Evolutionary conservation across 2,888 invertebrate species (phyloP), one percentile per base, ranked within the genome.

Genomic region (Poecilobothrus nobilitatus): DNA sequence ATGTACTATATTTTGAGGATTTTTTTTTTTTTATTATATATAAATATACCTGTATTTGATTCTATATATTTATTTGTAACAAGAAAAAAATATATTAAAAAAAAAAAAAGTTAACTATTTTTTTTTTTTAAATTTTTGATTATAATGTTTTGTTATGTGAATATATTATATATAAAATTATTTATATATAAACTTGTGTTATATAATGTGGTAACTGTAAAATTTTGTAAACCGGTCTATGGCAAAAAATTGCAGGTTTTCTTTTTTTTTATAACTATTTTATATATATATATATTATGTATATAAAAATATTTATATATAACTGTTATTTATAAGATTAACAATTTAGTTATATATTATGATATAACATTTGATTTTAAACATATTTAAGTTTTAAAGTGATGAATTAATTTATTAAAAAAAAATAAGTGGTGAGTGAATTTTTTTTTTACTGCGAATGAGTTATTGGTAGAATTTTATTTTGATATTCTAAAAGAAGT

Each of bases 171-270:
- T 63, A 63, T 10, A 12, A 18, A 2, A 8, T 22, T 63, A 4
- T 20, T 63, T 15, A 10, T 22, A 37, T 37, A 33, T 64, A 64
- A 15, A 64, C 5, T 4, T 3, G 3, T 33, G 12, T 22, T 37
- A 15, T 22, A 15, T 64, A 63, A 27, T 66, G 74, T 78, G 79
- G 78, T 78, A 78, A 79, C 79, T 81, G 80, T 75, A 76, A 71
- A 77, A 80, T 81, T 80, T 80, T 74, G 81, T 81, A 78, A 80
- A 81, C 80, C 80, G 81, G 80, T 79, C 80, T 80, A 80, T 80
- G 81, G 80, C 80, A 79, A 77, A 80, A 80, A 80, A 80, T 80
- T 80, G 80, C 80, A 80, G 81, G 80, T 76, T 76, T 75, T 76
- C 74, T 73, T 21, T 22, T 20, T 4, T 22, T 27, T 22, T 63